These are phyloP conservation scores for Aegotheles bennettii DNA, from an alignment of 2,113 vertebrate genomes.

Conservation along the genomic window DNA sequence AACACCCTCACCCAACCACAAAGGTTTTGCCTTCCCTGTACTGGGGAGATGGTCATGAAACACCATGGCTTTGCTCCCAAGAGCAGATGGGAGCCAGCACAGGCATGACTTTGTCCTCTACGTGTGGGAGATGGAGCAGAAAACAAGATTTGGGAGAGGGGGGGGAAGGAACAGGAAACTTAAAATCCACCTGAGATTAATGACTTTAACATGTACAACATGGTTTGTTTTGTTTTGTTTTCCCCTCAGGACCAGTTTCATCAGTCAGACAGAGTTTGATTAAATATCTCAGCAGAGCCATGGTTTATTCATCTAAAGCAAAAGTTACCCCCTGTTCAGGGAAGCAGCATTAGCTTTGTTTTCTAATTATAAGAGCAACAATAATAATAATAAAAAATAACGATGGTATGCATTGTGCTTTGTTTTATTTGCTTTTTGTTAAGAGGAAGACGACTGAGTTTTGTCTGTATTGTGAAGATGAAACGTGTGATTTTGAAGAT, in stretches of 20 bases:
- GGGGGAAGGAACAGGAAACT: slow-evolving; percentile 22
- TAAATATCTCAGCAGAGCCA: slow-evolving; percentile 34
- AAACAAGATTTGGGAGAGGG: background rate
- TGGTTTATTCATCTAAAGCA: slow-evolving; percentile 24
- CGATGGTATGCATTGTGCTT: background rate
- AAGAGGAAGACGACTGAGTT: background rate
- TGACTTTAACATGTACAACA: slow-evolving; percentile 35
- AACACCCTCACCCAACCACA: accelerated
- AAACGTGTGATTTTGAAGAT: background rate
- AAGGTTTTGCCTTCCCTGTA: background rate
- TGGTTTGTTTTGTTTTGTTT: slow-evolving; percentile 34
- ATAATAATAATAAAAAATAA: slow-evolving; percentile 24
- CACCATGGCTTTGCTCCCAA: background rate
- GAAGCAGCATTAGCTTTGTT: background rate
- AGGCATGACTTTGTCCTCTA: background rate
- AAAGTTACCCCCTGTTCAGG: background rate
- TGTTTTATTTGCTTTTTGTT: background rate
- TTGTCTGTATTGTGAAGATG: background rate
- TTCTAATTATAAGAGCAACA: background rate
- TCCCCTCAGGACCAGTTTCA: slow-evolving; percentile 24
- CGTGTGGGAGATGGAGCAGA: background rate
- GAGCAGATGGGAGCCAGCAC: background rate
- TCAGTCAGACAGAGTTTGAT: slow-evolving; percentile 34
- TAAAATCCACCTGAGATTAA: slow-evolving; percentile 51
- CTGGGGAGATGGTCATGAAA: background rate